These are phyloP conservation scores for Noctuana brunneofusca DNA, from an alignment of 2,888 invertebrate genomes.

Conservation along the genomic window DNA sequence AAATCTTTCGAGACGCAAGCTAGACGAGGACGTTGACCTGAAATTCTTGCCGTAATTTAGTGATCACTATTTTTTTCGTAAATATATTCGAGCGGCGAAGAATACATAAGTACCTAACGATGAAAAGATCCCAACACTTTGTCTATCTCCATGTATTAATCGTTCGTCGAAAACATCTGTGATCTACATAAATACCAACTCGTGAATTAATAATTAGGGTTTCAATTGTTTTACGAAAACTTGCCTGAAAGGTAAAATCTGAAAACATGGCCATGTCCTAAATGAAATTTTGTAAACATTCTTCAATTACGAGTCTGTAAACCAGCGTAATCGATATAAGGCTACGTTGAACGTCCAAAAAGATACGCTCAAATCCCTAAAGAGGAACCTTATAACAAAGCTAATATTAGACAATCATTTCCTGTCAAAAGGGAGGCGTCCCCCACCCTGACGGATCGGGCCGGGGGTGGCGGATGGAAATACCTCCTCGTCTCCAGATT, in stretches of 20 bases:
- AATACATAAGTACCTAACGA: background rate
- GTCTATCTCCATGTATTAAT: constrained; percentile 21
- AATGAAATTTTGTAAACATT: background rate
- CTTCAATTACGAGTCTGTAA: constrained; percentile 13
- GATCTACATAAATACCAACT: constrained; percentile 6
- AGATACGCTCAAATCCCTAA: constrained; percentile 60
- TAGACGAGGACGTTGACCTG: constrained; percentile 61
- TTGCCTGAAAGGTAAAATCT: background rate
- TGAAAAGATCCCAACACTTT: constrained; percentile 14
- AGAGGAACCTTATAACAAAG: constrained; percentile 80
- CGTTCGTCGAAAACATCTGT: constrained; percentile 12
- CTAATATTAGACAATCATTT: constrained; percentile 83
- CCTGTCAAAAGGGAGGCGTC: constrained; percentile 77
- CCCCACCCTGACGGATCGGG: constrained; percentile 56
- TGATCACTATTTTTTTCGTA: constrained; percentile 27
- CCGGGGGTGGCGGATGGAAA: constrained; percentile 56
- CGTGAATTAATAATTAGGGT: background rate
- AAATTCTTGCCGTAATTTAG: constrained; percentile 52
- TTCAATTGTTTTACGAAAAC: background rate
- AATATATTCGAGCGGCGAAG: constrained; percentile 9
- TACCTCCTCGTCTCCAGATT: constrained; percentile 77
- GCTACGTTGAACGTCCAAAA: constrained; percentile 38
- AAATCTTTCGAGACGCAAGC: constrained; percentile 47
- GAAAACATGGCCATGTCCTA: background rate
- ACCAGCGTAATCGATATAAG: constrained; percentile 35